Conservation (phyloP, 2,888 invertebrate genomes). For the Crepidodera aurea region DNA sequence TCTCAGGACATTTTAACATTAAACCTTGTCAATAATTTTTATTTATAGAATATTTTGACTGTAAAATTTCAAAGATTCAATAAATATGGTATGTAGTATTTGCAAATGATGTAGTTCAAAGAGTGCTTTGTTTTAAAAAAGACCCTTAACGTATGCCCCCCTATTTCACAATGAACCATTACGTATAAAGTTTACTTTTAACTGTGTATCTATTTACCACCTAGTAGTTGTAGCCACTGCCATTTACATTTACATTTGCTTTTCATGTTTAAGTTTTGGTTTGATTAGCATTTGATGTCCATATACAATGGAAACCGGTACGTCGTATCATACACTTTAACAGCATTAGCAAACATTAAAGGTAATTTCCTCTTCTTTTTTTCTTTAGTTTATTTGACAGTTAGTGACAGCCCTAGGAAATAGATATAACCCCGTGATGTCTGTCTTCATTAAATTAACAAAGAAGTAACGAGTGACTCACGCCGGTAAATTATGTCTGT, state of each 20-base stretch:
- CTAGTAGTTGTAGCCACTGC: background rate
- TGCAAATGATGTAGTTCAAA: too few species aligned
- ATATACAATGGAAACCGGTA: conserved; percentile 27
- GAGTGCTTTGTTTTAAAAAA: too few species aligned
- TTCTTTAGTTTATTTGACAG: conserved; percentile 21
- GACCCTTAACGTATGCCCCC: too few species aligned
- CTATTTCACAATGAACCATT: too few species aligned
- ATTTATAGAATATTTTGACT: too few species aligned
- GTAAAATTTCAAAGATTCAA: too few species aligned
- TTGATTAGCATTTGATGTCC: conserved; percentile 30
- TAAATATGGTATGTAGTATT: too few species aligned
- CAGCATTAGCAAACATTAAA: conserved; percentile 31
- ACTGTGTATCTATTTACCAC: too few species aligned
- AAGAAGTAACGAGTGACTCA: background rate
- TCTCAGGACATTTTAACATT: too few species aligned
- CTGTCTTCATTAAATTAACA: background rate
- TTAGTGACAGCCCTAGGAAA: conserved; percentile 16
- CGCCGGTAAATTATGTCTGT: background rate
- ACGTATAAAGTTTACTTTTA: too few species aligned
- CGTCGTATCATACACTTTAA: conserved; percentile 32
- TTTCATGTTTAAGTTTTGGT: conserved; percentile 25
- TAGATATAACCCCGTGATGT: background rate
- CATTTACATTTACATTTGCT: background rate
- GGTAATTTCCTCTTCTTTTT: conserved; percentile 26
- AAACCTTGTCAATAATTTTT: too few species aligned